Conservation (phyloP, 2,888 invertebrate genomes). For the Mythimna vitellina region DNA sequence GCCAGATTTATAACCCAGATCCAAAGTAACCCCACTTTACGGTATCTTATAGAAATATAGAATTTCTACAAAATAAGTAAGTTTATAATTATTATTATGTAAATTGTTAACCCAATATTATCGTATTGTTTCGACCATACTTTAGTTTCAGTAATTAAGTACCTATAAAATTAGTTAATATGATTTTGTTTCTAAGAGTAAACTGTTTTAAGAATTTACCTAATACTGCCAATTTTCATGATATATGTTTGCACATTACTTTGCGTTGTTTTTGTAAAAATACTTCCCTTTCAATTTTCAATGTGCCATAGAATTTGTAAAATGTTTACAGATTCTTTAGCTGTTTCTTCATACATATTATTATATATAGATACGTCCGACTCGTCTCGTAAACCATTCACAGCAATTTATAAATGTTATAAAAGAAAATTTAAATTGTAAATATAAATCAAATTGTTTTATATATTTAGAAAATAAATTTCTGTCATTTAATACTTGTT, state of each 20-base stretch:
- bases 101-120: conserved; percentile 48
- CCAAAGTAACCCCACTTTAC: no score
- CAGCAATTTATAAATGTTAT: conserved; percentile 42
- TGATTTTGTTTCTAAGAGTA: conserved; percentile 46
- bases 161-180: conserved; percentile 25
- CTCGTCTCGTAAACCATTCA: conserved; percentile 46
- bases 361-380: conserved; percentile 42
- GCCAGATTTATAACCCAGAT: no score
- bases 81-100: conserved; percentile 27
- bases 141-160: conserved; percentile 34
- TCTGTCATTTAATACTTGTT: conserved; percentile 74
- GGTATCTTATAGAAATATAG: conserved; percentile 24
- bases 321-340: conserved; percentile 50
- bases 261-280: conserved; percentile 53
- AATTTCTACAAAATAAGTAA: conserved; percentile 32
- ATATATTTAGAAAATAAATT: conserved; percentile 87
- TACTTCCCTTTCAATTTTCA: conserved; percentile 43
- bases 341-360: conserved; percentile 45
- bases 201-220: conserved; percentile 42
- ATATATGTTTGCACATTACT: conserved; percentile 46
- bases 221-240: conserved; percentile 60
- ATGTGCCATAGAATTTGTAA: conserved; percentile 82
- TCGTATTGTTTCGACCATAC: conserved; percentile 36
- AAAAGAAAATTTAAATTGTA: conserved; percentile 65
- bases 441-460: conserved; percentile 84